These are phyloP conservation scores for Hirundichthys speculiger DNA, from an alignment of 2,113 vertebrate genomes.

Conservation along the genomic window DNA sequence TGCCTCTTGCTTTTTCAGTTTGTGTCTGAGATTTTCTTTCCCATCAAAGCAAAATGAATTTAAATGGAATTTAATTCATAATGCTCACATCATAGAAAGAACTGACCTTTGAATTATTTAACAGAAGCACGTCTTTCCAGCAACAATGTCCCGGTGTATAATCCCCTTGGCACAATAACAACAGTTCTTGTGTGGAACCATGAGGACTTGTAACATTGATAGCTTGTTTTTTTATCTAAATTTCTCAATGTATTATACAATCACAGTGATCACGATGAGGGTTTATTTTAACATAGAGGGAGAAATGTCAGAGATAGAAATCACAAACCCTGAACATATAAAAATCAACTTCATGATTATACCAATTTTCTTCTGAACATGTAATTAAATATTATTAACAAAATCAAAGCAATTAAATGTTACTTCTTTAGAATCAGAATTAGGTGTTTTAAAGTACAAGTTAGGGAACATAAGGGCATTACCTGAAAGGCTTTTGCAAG, in stretches of 20 bases:
- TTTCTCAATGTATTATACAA: background rate
- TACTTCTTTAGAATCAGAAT: too few species aligned
- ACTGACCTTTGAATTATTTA: constrained; percentile 54
- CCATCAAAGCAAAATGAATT: background rate
- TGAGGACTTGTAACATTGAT: background rate
- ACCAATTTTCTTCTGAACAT: too few species aligned
- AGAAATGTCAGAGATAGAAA: too few species aligned
- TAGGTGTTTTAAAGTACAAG: too few species aligned
- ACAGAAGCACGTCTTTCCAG: constrained; percentile 30
- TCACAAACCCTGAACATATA: too few species aligned
- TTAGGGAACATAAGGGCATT: too few species aligned
- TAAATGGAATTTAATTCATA: constrained; percentile 31
- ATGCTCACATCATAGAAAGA: constrained; percentile 24
- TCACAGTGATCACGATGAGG: background rate
- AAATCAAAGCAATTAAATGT: too few species aligned
- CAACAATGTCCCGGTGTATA: constrained; percentile 41
- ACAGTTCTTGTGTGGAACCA: constrained; percentile 3
- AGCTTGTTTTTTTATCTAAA: constrained; percentile 1
- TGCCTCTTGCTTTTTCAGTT: constrained; percentile 3
- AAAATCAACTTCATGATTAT: too few species aligned
- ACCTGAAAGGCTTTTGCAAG: too few species aligned
- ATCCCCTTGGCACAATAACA: constrained; percentile 12
- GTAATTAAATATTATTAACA: too few species aligned
- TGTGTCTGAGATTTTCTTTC: constrained; percentile 2
- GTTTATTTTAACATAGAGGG: too few species aligned